Conservation (phyloP, 2,888 invertebrate species). For the Catocala fraxini region DNA sequence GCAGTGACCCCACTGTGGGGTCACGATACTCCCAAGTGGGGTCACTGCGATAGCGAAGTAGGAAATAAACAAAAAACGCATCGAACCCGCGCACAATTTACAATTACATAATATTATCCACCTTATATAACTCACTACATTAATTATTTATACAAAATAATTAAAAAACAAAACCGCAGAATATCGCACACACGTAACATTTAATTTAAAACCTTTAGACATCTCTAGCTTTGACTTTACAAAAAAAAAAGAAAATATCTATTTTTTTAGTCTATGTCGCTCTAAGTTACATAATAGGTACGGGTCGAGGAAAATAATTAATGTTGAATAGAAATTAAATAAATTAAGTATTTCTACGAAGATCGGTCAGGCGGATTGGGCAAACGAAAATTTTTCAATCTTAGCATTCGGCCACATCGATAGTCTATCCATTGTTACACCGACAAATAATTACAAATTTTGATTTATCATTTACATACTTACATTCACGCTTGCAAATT, state of each 20-base stretch:
- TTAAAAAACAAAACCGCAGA: conserved; percentile 10
- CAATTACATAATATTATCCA: conserved; percentile 33
- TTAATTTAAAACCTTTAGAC: conserved; percentile 31
- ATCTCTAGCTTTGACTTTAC: conserved; percentile 49
- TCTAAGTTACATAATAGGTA: conserved; percentile 32
- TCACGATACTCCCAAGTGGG: background rate
- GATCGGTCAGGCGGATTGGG: conserved; percentile 14
- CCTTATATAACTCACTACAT: conserved; percentile 45
- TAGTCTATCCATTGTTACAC: no score
- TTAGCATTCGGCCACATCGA: no score
- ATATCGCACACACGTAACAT: conserved; percentile 19
- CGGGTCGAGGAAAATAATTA: conserved; percentile 21
- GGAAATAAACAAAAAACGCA: conserved; percentile 38
- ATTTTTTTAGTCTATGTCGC: conserved; percentile 3
- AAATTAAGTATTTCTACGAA: conserved; percentile 10
- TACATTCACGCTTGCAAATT: no score
- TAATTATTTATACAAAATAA: conserved; percentile 49
- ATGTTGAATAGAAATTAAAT: background rate
- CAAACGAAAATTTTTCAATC: no score
- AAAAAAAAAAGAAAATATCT: conserved; percentile 6
- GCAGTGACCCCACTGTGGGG: conserved; percentile 7
- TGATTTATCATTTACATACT: no score
- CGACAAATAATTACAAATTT: no score
- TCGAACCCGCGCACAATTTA: conserved; percentile 40
- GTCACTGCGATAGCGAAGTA: background rate